These are phyloP conservation scores for Euglossa dilemma DNA, from an alignment of 1,140 invertebrate species.

Conservation along the genomic window DNA sequence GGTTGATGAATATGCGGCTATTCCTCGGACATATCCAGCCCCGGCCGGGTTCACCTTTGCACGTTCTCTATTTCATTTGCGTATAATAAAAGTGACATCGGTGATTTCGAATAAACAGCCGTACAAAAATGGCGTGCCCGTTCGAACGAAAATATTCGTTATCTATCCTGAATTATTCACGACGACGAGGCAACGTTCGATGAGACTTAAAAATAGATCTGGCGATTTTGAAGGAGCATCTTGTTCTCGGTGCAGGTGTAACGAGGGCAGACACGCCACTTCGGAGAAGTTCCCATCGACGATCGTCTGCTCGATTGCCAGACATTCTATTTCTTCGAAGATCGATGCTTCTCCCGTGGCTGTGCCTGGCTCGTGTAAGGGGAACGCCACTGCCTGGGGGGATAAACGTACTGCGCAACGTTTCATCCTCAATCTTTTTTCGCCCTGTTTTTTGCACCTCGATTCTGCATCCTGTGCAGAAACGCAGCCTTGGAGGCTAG, in stretches of 20 bases:
- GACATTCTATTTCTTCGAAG: neutral
- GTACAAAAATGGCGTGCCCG: too few relatives aligned
- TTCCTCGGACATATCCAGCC: neutral
- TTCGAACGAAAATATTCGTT: neutral
- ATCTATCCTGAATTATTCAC: neutral
- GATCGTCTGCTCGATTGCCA: neutral
- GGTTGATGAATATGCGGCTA: neutral
- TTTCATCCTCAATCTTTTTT: neutral
- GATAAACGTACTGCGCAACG: neutral
- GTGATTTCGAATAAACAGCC: neutral
- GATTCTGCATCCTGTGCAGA: neutral
- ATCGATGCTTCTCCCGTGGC: neutral
- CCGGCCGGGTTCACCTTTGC: neutral
- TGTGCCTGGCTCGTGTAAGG: neutral
- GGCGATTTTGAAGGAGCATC: too few relatives aligned
- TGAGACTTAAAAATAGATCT: too few relatives aligned
- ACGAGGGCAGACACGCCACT: too few relatives aligned
- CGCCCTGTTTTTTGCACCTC: neutral
- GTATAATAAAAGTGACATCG: neutral
- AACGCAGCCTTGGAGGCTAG: slow-evolving; percentile 3
- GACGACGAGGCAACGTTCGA: too few relatives aligned
- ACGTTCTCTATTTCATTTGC: neutral
- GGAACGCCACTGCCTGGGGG: neutral
- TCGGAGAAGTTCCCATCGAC: neutral
- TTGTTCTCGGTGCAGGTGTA: neutral